Evolutionary conservation across 2,888 invertebrate species (phyloP), one percentile per base, ranked within the genome.

Genomic region (Thereva unica): DNA sequence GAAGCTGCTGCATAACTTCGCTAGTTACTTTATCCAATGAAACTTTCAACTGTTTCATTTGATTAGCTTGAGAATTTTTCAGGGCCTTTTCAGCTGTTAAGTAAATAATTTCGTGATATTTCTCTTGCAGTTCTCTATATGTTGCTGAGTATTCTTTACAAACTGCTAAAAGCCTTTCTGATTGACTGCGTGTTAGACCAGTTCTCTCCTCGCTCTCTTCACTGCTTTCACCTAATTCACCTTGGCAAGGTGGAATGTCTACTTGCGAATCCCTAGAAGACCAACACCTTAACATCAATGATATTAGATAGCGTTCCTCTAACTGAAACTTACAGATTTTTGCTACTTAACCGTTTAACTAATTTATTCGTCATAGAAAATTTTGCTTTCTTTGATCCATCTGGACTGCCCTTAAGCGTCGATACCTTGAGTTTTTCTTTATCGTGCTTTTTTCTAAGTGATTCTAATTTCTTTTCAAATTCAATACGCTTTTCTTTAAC

Each of bases 391-490:
- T 86, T 86, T 71, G 85, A 86, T 37, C 87, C 85, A 41, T 85
- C 83, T 7, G 82, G 82, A 71, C 87, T 88, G 0, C 87, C 80
- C 67, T 85, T 84, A 72, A 86, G 86, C 40, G 83, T 81, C 0
- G 84, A 82, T 0, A 86, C 82, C 67, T 88, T 86, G 49, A 84
- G 76, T 75, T 86, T 86, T 74, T 90, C 90, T 80, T 92, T 92
- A 72, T 92, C 92, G 75, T 90, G 89, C 74, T 93, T 93, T 76
- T 92, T 89, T 64, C 89, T 84, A 67, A 96, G 77, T 38, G 87
- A 84, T 73, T 95, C 94, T 66, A 97, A 79, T 76, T 96, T 95
- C 76, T 95, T 93, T 65, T 95, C 92, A 71, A 95, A 81, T 78
- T 96, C 95, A 0, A 86, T 76, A 50, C 89, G 86, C 76, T 93